Percentiles rank a stretch among this genome's conserved stretches.
These are phyloP conservation scores for Epiperipatus broadwayi DNA, from an alignment of 2,888 invertebrate species.

Conservation along the genomic window DNA sequence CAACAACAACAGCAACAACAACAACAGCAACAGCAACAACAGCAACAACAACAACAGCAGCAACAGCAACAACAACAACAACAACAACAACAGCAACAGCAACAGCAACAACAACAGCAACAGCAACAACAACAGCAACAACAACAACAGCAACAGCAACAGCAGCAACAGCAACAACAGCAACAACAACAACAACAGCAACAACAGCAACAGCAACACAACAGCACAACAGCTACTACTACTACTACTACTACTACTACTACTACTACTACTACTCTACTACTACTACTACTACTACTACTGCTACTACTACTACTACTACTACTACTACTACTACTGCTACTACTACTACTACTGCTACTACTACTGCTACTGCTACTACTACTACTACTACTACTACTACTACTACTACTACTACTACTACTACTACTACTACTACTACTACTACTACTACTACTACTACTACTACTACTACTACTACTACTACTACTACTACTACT, in stretches of 20 bases:
- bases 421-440: conserved; percentile 16
- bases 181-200: background rate
- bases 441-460: conserved; percentile 16
- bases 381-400: conserved; percentile 11
- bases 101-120: no score
- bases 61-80: no score
- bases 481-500: conserved; percentile 15
- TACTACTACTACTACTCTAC: no score
- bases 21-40: no score
- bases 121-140: no score
- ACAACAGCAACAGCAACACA: no score
- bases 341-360: background rate
- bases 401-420: conserved; percentile 16
- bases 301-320: background rate
- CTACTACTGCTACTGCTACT: background rate
- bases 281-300: no score
- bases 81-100: no score
- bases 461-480: conserved; percentile 14
- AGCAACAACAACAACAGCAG: no score
- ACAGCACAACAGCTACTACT: background rate
- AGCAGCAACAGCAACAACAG: no score
- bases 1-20: background rate
- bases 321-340: background rate
- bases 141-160: no score
- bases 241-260: background rate